These are phyloP conservation scores for Periophthalmus modestus DNA, from an alignment of 2,113 vertebrate genomes.

Conservation along the genomic window DNA sequence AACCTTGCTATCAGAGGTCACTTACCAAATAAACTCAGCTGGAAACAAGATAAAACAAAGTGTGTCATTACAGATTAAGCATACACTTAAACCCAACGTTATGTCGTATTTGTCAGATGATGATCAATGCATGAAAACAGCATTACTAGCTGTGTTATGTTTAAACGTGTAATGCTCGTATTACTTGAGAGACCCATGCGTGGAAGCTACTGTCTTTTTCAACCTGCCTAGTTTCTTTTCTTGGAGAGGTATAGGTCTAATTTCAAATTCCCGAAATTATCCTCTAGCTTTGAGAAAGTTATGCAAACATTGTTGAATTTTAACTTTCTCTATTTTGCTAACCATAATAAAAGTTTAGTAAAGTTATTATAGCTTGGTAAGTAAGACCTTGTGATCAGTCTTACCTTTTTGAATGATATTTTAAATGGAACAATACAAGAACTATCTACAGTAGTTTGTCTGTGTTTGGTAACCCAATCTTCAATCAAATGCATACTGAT, in stretches of 20 bases:
- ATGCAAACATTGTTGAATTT: not conserved
- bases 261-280: not conserved
- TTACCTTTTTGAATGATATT: not conserved
- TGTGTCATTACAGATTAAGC: accelerated
- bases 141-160: not conserved
- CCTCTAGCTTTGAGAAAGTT: not conserved
- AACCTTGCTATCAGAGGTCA: constrained; percentile 64
- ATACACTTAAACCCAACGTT: not conserved
- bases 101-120: not conserved
- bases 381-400: too few relatives aligned
- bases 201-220: not conserved
- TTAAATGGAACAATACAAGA: not conserved
- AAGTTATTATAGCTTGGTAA: too few relatives aligned
- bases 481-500: not conserved
- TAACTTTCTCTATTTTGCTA: not conserved
- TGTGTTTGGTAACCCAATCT: not conserved
- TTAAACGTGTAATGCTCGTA: not conserved
- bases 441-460: not conserved
- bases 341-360: not conserved
- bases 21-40: not conserved
- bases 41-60: not conserved
- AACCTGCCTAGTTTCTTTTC: not conserved
- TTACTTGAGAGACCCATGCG: not conserved
- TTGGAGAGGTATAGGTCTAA: not conserved
- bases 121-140: not conserved